Base-by-base conservation (phyloP, 2,113 vertebrate genomes). In the Gymnarchus niloticus region DNA sequence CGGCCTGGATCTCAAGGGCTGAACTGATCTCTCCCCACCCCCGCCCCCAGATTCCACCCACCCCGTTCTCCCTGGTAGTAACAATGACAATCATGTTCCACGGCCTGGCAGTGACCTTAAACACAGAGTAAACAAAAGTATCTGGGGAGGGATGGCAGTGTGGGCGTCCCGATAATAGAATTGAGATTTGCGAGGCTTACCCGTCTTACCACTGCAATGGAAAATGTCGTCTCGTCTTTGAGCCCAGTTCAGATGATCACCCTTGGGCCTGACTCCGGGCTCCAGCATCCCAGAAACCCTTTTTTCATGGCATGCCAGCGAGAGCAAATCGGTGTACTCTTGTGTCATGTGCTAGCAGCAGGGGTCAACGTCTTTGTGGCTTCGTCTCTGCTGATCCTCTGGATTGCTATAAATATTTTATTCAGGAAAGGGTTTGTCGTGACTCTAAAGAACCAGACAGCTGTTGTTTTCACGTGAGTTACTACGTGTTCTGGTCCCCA, bases 401-500 rank as follows among this genome's bases (percentile, higher is more conserved):
- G 2, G 6, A 28, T 23, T 33, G 59, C n/a, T 69, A 14, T 69
- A 17, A 37, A 33, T 14, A 41, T n/a, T 33, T 69, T 6, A 69
- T 41, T 14, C 61, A 19, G 61, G 61, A n/a, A n/a, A n/a, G n/a
- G n/a, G n/a, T n/a, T n/a, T n/a, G n/a, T n/a, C n/a, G n/a, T n/a
- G 61, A 37, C 33, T 69, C 61, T 33, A 17, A 69, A 69, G 28
- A 69, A 10, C 28, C 61, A 10, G 0, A 5, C 57, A n/a, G n/a
- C 57, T 28, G 37, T 14, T 33, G 37, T 69, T 69, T 69, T 73
- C 28, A 73, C 33, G 19, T 7, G 33, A 73, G 65, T 6, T 48
- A 1, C 33, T 81, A 1, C 49, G 48, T 81, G 80, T 52, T 49
- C 48, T 23, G 49, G 41, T 87, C 81, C 85, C 1, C 69, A 96